phyloP scores from a whole-genome alignment of 2,888 invertebrate species.

The Meganola albula region DNA sequence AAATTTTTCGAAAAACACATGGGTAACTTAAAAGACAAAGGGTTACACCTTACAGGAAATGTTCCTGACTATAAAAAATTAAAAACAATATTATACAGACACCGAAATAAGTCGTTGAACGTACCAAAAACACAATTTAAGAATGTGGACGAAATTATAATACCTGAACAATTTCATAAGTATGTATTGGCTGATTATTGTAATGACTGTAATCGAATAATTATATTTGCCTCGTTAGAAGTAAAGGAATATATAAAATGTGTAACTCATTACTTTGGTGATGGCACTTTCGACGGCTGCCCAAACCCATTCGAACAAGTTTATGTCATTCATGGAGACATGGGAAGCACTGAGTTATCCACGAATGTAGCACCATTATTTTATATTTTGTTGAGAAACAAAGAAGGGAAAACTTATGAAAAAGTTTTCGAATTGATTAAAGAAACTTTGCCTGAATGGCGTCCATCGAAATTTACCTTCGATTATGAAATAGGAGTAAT shows the following conservation, averaged over 20 bases:
- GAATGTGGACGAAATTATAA: constrained; percentile 6
- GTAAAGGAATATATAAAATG: constrained; percentile 7
- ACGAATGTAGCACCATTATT: constrained; percentile 12
- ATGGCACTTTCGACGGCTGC: constrained; percentile 12
- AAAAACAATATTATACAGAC: too few species aligned
- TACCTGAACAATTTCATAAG: constrained; percentile 7
- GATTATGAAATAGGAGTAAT: constrained; percentile 12
- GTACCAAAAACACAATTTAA: constrained; percentile 9
- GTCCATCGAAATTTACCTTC: constrained; percentile 10
- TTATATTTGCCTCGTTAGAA: constrained; percentile 10
- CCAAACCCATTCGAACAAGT: constrained; percentile 8
- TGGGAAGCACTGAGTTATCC: constrained; percentile 7
- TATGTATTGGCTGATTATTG: constrained; percentile 10
- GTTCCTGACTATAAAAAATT: constrained; percentile 9
- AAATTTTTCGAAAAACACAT: too few species aligned
- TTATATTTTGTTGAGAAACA: constrained; percentile 11
- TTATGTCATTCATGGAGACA: constrained; percentile 12
- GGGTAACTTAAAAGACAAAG: too few species aligned
- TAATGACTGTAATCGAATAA: constrained; percentile 12
- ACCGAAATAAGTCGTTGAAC: constrained; percentile 9
- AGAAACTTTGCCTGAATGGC: constrained; percentile 8
- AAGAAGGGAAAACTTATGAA: constrained; percentile 10
- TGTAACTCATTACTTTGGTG: constrained; percentile 7
- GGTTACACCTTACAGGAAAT: too few species aligned
- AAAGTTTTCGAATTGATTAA: constrained; percentile 10